phyloP scores from a whole-genome alignment of 2,113 vertebrate genomes.

The Trachemys scripta region DNA sequence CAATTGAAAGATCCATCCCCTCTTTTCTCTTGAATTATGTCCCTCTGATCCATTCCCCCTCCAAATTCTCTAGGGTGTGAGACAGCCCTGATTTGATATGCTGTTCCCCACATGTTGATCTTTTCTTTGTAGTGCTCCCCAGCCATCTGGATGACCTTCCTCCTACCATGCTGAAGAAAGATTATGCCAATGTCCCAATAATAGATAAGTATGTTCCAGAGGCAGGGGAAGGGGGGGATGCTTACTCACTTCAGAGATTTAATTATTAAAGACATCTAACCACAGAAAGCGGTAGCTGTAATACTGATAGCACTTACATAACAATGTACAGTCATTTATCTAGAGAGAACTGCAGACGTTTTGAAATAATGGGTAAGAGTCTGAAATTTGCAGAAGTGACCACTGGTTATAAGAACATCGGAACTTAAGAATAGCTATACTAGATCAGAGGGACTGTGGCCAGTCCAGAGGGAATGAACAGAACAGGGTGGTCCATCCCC shows the following conservation, averaged over 20 bases:
- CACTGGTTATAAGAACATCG: neutral
- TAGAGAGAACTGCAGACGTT: neutral
- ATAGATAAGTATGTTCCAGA: conserved; percentile 78
- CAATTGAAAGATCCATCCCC: neutral
- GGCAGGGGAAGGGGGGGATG: neutral
- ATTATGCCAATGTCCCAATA: conserved; percentile 84
- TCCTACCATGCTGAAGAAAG: conserved; percentile 85
- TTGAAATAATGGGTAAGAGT: neutral
- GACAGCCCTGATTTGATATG: neutral
- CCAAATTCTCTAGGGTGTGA: neutral
- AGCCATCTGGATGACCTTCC: conserved; percentile 89
- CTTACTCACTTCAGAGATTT: neutral
- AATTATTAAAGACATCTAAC: rapidly evolving
- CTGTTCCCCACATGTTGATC: neutral
- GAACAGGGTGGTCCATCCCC: neutral
- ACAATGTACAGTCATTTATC: neutral
- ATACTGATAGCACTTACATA: neutral
- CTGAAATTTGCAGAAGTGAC: neutral
- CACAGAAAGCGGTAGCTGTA: rapidly evolving
- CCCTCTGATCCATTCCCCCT: neutral
- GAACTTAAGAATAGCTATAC: neutral
- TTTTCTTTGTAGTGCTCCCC: conserved; percentile 73
- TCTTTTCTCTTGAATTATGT: neutral
- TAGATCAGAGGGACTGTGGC: neutral
- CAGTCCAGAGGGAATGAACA: neutral